Conservation (phyloP, 1,140 invertebrate species). For the Tribolium castaneum region DNA sequence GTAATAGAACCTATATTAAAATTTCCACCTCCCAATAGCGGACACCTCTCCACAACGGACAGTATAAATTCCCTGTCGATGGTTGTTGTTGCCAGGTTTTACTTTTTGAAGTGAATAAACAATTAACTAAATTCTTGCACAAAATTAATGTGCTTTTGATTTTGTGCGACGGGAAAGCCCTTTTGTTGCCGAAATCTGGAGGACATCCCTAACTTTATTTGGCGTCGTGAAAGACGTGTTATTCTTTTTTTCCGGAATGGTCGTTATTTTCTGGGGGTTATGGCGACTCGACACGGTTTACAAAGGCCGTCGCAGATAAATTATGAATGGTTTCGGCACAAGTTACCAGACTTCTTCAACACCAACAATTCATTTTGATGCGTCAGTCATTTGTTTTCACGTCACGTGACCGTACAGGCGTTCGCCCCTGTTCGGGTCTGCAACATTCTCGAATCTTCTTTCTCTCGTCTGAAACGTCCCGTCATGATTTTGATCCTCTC, state of each 20-base stretch:
- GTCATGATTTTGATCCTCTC: constrained; percentile 21
- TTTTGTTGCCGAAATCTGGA: not conserved
- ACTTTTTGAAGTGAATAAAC: too few species aligned
- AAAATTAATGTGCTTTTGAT: not conserved
- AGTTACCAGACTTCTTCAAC: constrained; percentile 13
- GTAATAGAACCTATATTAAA: too few species aligned
- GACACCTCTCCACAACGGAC: too few species aligned
- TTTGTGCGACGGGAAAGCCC: not conserved
- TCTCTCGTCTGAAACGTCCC: not conserved
- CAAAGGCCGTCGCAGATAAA: constrained; percentile 1
- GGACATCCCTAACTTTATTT: not conserved
- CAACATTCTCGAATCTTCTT: constrained; percentile 9
- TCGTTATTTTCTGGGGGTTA: not conserved
- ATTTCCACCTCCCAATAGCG: too few species aligned
- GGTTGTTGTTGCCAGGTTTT: too few species aligned
- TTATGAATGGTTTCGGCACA: constrained; percentile 10
- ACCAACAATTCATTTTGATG: not conserved
- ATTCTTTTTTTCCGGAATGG: not conserved
- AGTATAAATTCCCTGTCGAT: too few species aligned
- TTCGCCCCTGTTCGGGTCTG: not conserved
- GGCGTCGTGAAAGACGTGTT: not conserved
- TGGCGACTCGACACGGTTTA: not conserved
- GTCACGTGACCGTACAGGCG: constrained; percentile 2
- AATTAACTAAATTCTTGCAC: too few species aligned
- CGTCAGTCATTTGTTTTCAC: constrained; percentile 18